Evolutionary conservation across 2,888 invertebrate genomes (phyloP), one percentile per base, ranked within the genome.

Genomic region (Chouioia cunea): DNA sequence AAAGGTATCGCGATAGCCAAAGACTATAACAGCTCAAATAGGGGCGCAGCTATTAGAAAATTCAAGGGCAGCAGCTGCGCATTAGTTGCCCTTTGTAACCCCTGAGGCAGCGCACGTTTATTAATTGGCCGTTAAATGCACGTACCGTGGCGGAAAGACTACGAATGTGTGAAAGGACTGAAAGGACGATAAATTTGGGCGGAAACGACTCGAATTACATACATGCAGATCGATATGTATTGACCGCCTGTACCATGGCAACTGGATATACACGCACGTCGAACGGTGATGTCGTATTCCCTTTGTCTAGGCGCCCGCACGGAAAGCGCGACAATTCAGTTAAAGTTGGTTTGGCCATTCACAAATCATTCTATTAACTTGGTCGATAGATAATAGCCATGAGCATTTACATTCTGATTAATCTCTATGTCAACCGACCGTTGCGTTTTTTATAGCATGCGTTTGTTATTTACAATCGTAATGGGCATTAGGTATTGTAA

Each of bases 391-490:
- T 12, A 36, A 20, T 8, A 16, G 10, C 43, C 22, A 36, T 16
- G 65, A 59, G 16, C n/a, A 16, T n/a, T 4, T 14, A 36, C 14
- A 43, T 43, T 57, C 46, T 15, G 10, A 20, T 64, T 48, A 46
- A 64, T 64, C 59, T 54, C 16, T 48, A 10, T 36, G 10, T 44
- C 4, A 2, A 10, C 2, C 48, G 47, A 18, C 59, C 27, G 44
- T 18, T 48, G 48, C 14, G n/a, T 91, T 91, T 79, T 91, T 91
- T 83, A 96, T 96, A 27, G 3, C 6, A 27, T 27, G 27, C 3
- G 27, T 27, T 27, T 27, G 3, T 4, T 27, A 27, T 27, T 27
- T 27, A 4, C 6, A 27, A 27, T 27, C 6, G 27, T 27, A 6
- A 27, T 27, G 3, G 27, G 6, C 2, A 6, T 27, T 27, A 27